Evolutionary conservation across 1,140 invertebrate genomes (phyloP).

Genomic region (Dreissena polymorpha): DNA sequence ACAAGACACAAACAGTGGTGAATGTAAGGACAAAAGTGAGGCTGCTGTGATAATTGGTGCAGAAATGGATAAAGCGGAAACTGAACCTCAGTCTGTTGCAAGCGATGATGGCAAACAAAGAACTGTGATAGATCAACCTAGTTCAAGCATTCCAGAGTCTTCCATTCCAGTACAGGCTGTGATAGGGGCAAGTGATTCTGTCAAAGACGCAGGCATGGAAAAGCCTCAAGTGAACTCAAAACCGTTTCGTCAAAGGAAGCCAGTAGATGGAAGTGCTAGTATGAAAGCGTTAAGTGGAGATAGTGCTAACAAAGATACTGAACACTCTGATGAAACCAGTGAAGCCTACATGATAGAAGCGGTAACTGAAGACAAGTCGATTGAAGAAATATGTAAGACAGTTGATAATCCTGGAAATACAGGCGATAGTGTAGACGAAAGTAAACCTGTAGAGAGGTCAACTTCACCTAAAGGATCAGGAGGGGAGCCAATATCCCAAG

Average conservation of each 20-base stretch:
- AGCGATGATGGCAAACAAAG: background rate
- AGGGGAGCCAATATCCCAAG: too few species aligned
- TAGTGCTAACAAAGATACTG: too few species aligned
- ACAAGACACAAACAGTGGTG: background rate
- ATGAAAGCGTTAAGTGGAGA: too few species aligned
- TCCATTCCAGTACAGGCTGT: constrained; percentile 27
- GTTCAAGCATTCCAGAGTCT: constrained; percentile 46
- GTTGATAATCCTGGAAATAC: background rate
- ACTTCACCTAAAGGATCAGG: too few species aligned
- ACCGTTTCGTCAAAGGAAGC: too few species aligned
- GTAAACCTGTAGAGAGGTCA: background rate
- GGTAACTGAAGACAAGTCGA: too few species aligned
- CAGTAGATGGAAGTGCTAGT: too few species aligned
- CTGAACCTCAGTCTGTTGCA: background rate
- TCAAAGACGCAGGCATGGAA: too few species aligned
- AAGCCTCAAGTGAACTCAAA: too few species aligned
- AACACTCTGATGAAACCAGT: too few species aligned
- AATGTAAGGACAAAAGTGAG: constrained; percentile 10
- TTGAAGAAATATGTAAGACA: too few species aligned
- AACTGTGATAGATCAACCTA: constrained; percentile 44
- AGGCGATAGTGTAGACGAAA: background rate
- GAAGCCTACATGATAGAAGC: too few species aligned
- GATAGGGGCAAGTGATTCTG: constrained; percentile 10
- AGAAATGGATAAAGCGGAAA: background rate
- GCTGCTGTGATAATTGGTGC: background rate